Base-by-base conservation (phyloP, 2,888 invertebrate genomes). In the Anoplius nigerrimus region DNA sequence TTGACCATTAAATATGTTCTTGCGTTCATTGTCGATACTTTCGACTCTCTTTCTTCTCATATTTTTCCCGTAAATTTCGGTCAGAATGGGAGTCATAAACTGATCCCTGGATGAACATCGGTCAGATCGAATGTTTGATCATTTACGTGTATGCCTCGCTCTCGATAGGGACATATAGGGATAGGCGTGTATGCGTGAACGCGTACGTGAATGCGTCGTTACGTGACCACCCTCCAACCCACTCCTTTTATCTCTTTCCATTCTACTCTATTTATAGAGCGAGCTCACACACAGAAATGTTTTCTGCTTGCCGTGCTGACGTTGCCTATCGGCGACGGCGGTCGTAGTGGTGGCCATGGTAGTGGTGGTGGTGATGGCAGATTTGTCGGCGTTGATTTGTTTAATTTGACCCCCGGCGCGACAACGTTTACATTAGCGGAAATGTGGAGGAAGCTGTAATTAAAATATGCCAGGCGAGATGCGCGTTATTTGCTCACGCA, bases 21-120 rank as follows among this genome's bases (percentile, higher is more conserved):
- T 18, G 11, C 34, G 34, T 34, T 34, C 34, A 8, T 34, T 11
- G 11, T 34, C 24, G 34, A 34, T 34, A 34, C 11, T 6, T 58
- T 61, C 45, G 20, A 2, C 24, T 48, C 22, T 42, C 13, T 15
- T 16, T 11, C 24, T 21, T 18, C 6, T 24, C 42, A 43, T 53
- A 24, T 52, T 54, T 34, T 58, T 43, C 42, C 66, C 68, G 63
- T 45, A 21, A 61, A 58, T 58, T 69, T 11, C 22, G 13, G 18
- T 11, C 42, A 42, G 57, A 46, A 53, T 55, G 58, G 48, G n/a
- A 46, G 21, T 48, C 24, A 27, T 53, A 46, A 57, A 45, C 54
- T 18, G 52, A 63, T 55, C 24, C 34, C 16, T 42, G 61, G 27
- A 61, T 61, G 24, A 42, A 16, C 55, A 45, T 53, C 5, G 24